Evolutionary conservation across 2,113 vertebrate species (phyloP), one percentile per base, ranked within the genome.

Genomic region (Delphinus delphis): DNA sequence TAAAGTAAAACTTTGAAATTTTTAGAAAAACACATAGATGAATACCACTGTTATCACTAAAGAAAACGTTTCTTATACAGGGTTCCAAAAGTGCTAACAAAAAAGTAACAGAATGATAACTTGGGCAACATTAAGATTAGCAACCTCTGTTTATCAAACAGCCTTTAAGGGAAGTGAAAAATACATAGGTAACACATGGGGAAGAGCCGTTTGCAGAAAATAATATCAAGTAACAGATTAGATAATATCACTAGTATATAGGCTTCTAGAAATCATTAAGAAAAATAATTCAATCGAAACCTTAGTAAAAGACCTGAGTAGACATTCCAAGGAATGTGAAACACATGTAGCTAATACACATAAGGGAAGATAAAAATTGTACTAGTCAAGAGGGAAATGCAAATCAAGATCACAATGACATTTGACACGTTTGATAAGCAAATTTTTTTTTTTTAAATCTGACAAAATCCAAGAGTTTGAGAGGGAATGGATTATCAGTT

Each of bases 231-330:
- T 88, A 68, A 87, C 25, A 90, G 18, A 23, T 47, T 62, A 81
- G 60, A 62, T 20, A 47, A 71, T 60, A 62, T 41, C 17, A 80
- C 10, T 44, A 79, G 4, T 70, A 7, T 33, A 79, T 31, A 31
- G 5, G 12, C 1, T 47, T 47, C 21, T 62, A 80, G 47, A 53
- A 44, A 76, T 50, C 25, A 63, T 80, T 84, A 63, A 47, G 13
- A 93, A 95, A 93, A 94, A 38, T 41, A 88, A 63, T 44, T 76
- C n/a, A 96, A 60, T 76, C 55, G n/a, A 50, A 85, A 91, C 44
- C 8, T 55, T 20, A 21, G 7, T 53, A 65, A 70, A 95, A 93
- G 21, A 88, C 50, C 47, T 73, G 13, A 80, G 60, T 44, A 84
- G 13, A 68, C n/a, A 77, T 81, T 53, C 89, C 33, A 67, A 67